phyloP scores from a whole-genome alignment of 2,888 invertebrate genomes.

The Gandaritis pyraliata region DNA sequence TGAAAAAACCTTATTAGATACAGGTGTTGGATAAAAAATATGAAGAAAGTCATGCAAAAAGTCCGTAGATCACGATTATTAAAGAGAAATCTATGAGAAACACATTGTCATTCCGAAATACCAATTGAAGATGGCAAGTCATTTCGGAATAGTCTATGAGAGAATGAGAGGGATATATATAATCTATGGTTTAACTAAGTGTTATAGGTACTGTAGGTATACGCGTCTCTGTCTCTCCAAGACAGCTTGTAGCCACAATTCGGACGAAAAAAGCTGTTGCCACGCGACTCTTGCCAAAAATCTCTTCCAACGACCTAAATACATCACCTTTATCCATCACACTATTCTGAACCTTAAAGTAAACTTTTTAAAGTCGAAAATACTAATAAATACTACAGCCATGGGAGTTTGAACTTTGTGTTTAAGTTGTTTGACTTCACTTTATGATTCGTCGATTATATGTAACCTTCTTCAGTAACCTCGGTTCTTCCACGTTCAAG shows the following conservation, averaged over 20 bases:
- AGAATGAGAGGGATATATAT: too few species aligned
- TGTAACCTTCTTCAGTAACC: slow-evolving; percentile 72
- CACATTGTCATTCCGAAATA: slow-evolving; percentile 4
- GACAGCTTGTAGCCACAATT: slow-evolving; percentile 30
- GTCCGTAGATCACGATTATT: background rate
- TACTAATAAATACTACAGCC: background rate
- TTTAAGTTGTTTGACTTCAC: slow-evolving; percentile 29
- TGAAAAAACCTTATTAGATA: too few species aligned
- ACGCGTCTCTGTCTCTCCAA: slow-evolving; percentile 15
- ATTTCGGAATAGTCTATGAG: background rate
- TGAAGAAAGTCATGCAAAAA: background rate
- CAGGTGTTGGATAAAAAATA: too few species aligned
- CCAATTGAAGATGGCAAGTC: background rate
- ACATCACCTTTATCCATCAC: slow-evolving; percentile 14
- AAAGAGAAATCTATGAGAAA: slow-evolving; percentile 1
- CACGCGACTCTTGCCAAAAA: slow-evolving; percentile 39
- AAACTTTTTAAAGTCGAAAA: slow-evolving; percentile 14
- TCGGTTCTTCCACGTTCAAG: slow-evolving; percentile 77
- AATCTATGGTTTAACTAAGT: too few species aligned
- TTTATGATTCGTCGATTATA: slow-evolving; percentile 31
- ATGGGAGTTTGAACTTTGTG: slow-evolving; percentile 29
- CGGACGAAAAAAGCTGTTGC: slow-evolving; percentile 36
- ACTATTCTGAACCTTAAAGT: slow-evolving; percentile 18
- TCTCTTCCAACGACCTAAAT: slow-evolving; percentile 38
- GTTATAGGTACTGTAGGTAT: too few species aligned